Evolutionary conservation across 2,797 vertebrate genomes (phyloP), one percentile per base, ranked within the genome.

Genomic region (Eulemur albifrons): DNA sequence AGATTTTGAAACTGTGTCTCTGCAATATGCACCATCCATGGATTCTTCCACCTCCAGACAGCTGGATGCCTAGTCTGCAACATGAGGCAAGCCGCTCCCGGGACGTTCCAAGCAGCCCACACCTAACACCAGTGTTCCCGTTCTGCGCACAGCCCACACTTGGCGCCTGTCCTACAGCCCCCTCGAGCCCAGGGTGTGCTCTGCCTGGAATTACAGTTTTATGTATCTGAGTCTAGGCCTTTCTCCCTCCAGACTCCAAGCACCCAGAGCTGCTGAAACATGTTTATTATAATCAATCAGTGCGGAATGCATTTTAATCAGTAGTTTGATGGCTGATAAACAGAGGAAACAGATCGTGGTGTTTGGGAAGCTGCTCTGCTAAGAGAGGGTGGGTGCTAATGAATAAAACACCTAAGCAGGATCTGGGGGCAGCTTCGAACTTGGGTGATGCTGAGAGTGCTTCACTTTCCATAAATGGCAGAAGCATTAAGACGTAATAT

Each of bases 21-120:
- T 77, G 81, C 92, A 92, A 35, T 95, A 38, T 76, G 87, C 85
- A 82, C 93, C 90, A 82, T 79, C 90, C 90, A 5, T 90, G 88
- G 63, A 40, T 84, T 52, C 85, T 80, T 84, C 97, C 97, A 90
- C 96, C 97, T 97, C 97, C 96, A 77, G 97, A 98, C 96, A 97
- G 97, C 97, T 98, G 97, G 94, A 97, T 96, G 79, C 94, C 81
- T 63, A 3, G 97, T 73, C 94, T 96, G 95, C n/a, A 81, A 30
- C 97, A 94, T 48, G 94, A 84, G 95, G 94, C 96, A 27, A 57
- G 63, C 94, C 81, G 10, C 82, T 86, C 96, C 89, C 54, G 86
- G 97, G 97, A 90, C 14, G 54, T 72, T 97, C 96, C 92, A 90
- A 81, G 82, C 97, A 97, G 87, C 97, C 97, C 96, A 97, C 97